phyloP scores from a whole-genome alignment of 2,113 vertebrate genomes.

The Peromyscus polionotus region DNA sequence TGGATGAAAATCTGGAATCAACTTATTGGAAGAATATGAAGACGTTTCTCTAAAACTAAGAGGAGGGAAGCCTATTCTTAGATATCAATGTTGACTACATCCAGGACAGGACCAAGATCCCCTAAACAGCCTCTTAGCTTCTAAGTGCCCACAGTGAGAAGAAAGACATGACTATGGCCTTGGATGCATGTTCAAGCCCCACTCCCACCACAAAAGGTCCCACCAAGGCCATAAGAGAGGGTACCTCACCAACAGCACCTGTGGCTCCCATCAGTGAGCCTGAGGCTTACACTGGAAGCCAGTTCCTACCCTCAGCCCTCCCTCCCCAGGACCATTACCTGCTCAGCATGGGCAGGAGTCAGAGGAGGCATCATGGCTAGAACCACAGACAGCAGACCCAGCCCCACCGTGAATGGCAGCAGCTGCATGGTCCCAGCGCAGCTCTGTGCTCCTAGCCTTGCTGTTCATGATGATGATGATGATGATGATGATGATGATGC shows the following conservation, averaged over 20 bases:
- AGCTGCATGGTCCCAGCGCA: neutral
- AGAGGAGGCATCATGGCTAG: neutral
- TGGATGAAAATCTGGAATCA: neutral
- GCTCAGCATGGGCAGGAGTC: neutral
- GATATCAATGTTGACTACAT: neutral
- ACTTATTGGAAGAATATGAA: neutral
- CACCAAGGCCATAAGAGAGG: neutral
- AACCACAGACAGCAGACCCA: neutral
- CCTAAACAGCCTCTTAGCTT: too few relatives aligned
- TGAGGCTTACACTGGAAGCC: neutral
- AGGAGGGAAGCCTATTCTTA: neutral
- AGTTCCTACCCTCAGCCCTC: neutral
- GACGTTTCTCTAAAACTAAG: neutral
- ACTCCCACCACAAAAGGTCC: neutral
- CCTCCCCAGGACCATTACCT: neutral
- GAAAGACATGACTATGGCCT: neutral
- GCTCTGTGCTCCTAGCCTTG: neutral
- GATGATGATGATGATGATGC: too few relatives aligned
- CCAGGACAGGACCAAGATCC: neutral
- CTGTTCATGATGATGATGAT: neutral
- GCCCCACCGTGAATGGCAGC: neutral
- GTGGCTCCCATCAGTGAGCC: neutral
- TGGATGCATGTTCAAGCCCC: neutral
- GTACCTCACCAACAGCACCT: accelerated
- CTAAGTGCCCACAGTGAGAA: neutral